Evolutionary conservation across 2,113 vertebrate genomes (phyloP).

Genomic region (Macrotis lagotis): DNA sequence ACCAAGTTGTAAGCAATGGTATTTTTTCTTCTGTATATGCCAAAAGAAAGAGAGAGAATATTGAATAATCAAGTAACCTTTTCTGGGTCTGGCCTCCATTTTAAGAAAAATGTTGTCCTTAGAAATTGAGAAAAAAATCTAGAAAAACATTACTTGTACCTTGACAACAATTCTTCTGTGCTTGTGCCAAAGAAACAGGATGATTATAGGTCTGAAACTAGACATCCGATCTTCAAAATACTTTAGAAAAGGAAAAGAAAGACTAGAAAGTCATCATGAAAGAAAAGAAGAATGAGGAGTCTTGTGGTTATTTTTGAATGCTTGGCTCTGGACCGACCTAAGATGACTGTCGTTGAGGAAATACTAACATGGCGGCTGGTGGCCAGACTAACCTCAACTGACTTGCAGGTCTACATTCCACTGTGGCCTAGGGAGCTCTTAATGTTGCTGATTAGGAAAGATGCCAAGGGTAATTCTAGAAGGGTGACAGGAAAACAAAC

Average conservation of each 20-base stretch:
- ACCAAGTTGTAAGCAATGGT: constrained; percentile 24
- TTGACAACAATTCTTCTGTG: neutral
- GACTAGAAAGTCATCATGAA: neutral
- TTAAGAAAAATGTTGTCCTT: constrained; percentile 45
- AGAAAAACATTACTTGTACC: neutral
- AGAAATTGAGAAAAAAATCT: constrained; percentile 44
- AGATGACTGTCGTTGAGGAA: constrained; percentile 39
- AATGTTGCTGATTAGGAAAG: constrained; percentile 43
- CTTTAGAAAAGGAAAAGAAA: constrained; percentile 1
- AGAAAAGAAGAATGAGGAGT: constrained; percentile 9
- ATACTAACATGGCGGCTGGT: constrained; percentile 17
- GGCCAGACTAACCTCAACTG: constrained; percentile 45
- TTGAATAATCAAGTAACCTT: constrained; percentile 29
- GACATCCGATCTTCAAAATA: constrained; percentile 1
- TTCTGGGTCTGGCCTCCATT: constrained; percentile 1
- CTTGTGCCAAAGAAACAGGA: neutral
- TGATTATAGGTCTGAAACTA: neutral
- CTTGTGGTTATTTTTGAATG: constrained; percentile 48
- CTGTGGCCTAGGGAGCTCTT: neutral
- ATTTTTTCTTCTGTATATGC: neutral
- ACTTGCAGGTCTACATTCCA: constrained; percentile 44
- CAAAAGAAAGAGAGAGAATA: neutral
- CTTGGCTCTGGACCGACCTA: constrained; percentile 1
- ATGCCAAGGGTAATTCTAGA: constrained; percentile 10
- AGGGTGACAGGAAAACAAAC: constrained; percentile 48